Conservation (phyloP, 1,140 invertebrate genomes). For the Pogonomyrmex californicus region DNA sequence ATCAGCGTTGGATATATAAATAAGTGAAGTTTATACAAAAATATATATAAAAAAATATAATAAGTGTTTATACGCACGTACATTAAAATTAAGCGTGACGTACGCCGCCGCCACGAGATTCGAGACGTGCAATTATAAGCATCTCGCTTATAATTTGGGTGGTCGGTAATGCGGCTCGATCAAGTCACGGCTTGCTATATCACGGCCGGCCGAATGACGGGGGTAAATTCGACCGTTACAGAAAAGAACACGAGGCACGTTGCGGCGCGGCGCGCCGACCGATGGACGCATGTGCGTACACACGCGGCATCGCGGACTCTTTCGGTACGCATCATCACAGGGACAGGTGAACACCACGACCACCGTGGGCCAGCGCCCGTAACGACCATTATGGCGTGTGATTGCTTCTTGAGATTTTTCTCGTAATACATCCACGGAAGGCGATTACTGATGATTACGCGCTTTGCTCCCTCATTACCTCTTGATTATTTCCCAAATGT, state of each 20-base stretch:
- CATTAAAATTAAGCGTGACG: slow-evolving; percentile 4
- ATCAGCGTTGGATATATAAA: too few relatives aligned
- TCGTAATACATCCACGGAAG: background rate
- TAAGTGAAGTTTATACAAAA: too few relatives aligned
- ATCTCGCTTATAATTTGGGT: background rate
- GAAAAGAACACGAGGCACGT: slow-evolving; percentile 70
- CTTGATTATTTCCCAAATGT: background rate
- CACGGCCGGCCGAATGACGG: slow-evolving; percentile 72
- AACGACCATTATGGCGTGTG: slow-evolving; percentile 77
- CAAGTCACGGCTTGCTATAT: slow-evolving; percentile 41
- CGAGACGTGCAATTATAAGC: slow-evolving; percentile 10
- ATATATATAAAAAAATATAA: background rate
- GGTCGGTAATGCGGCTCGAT: background rate
- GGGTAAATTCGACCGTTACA: slow-evolving; percentile 85
- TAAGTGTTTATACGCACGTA: background rate
- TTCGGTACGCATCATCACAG: slow-evolving; percentile 18
- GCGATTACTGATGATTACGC: slow-evolving; percentile 22
- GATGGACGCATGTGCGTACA: slow-evolving; percentile 29
- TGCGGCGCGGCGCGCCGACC: slow-evolving; percentile 15
- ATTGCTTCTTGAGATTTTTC: slow-evolving; percentile 79
- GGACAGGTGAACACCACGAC: slow-evolving; percentile 82
- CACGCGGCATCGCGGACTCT: background rate
- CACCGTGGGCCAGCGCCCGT: slow-evolving; percentile 79
- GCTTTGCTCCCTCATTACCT: slow-evolving; percentile 4
- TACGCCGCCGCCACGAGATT: slow-evolving; percentile 14